These are phyloP conservation scores for Cartodere bifasciata DNA, from an alignment of 2,888 invertebrate species.

Conservation along the genomic window DNA sequence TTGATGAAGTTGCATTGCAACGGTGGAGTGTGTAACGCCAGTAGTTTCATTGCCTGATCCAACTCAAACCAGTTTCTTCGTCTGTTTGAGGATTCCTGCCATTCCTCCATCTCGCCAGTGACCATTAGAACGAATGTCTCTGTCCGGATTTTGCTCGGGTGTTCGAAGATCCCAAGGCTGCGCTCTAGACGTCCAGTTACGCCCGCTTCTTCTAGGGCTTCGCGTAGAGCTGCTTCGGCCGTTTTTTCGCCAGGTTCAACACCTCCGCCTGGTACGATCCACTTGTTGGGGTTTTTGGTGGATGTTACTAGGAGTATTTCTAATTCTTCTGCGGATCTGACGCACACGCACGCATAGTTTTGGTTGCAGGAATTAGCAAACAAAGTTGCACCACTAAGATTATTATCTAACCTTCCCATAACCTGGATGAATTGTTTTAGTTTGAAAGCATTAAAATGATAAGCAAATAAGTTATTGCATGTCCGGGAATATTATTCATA, in stretches of 20 bases:
- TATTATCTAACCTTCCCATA: no score
- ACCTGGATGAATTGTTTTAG: no score
- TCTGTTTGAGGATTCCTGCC: slow-evolving; percentile 3
- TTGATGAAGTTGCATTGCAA: no score
- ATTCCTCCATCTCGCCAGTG: slow-evolving; percentile 5
- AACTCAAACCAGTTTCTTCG: slow-evolving; percentile 4
- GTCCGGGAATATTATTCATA: no score
- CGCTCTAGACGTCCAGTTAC: slow-evolving; percentile 75
- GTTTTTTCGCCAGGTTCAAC: slow-evolving; percentile 75
- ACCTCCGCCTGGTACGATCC: slow-evolving; percentile 92
- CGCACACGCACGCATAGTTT: slow-evolving; percentile 8
- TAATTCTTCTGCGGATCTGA: slow-evolving; percentile 3
- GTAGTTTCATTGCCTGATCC: no score
- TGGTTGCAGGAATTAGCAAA: no score
- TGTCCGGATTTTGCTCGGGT: slow-evolving; percentile 1
- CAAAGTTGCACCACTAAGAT: no score
- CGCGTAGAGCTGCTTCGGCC: slow-evolving; percentile 75
- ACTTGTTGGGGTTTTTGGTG: slow-evolving; percentile 70
- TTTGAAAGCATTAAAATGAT: no score
- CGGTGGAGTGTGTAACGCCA: no score
- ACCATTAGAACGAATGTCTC: slow-evolving; percentile 7
- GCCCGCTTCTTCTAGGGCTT: slow-evolving; percentile 87
- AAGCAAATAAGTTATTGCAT: no score
- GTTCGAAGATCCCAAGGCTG: slow-evolving; percentile 80
- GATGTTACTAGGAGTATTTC: slow-evolving; percentile 84